phyloP scores from a whole-genome alignment of 1,140 invertebrate species.

The Myzus persicae region DNA sequence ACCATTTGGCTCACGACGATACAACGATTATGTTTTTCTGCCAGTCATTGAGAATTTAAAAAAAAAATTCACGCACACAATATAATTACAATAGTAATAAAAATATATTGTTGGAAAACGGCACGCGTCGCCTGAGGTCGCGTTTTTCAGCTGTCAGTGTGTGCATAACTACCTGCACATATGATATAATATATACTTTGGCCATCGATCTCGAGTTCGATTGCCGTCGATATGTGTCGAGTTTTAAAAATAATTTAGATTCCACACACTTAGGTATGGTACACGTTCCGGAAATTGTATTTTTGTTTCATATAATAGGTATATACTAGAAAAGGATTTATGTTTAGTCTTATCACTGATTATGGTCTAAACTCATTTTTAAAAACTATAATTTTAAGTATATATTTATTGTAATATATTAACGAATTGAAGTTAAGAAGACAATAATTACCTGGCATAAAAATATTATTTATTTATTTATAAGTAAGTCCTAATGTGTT shows the following conservation, averaged over 20 bases:
- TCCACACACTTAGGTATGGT: no score
- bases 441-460: no score
- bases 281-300: no score
- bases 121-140: neutral
- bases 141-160: neutral
- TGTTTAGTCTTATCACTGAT: neutral
- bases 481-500: neutral
- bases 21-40: neutral
- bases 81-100: neutral
- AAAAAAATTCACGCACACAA: neutral
- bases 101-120: neutral
- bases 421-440: no score
- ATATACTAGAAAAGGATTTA: neutral
- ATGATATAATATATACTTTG: neutral
- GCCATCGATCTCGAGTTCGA: neutral
- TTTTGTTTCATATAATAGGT: neutral
- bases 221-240: neutral
- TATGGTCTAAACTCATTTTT: neutral
- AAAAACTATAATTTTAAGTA: neutral
- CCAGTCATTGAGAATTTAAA: neutral
- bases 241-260: neutral
- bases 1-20: neutral
- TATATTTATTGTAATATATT: neutral
- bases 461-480: neutral
- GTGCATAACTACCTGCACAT: neutral